These are phyloP conservation scores for Nematostella vectensis DNA, from an alignment of 92 coral and sea anemone species.

Conservation along the genomic window DNA sequence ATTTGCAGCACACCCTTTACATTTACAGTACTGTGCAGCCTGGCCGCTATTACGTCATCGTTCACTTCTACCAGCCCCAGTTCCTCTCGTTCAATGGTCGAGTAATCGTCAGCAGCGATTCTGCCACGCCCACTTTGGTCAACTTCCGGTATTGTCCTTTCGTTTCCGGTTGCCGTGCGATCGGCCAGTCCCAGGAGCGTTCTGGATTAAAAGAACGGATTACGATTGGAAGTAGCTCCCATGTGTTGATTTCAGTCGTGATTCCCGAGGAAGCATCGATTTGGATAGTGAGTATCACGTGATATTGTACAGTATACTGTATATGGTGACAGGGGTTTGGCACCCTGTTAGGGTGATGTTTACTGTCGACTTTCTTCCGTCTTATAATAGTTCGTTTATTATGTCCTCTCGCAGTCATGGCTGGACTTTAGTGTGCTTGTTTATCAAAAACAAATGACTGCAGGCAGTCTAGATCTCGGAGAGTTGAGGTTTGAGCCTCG, in stretches of 20 bases:
- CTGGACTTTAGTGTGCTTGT: too few species aligned
- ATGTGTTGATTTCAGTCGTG: constrained; percentile 49
- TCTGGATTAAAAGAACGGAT: constrained; percentile 46
- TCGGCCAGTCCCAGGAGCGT: constrained; percentile 42
- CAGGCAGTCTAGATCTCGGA: too few species aligned
- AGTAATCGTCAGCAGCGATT: constrained; percentile 56
- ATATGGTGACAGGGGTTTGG: too few species aligned
- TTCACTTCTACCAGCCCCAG: constrained; percentile 85
- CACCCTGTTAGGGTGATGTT: too few species aligned
- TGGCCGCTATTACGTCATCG: constrained; percentile 77
- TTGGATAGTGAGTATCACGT: constrained; percentile 79
- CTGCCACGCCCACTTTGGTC: constrained; percentile 54
- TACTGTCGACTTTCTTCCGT: too few species aligned
- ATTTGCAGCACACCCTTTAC: constrained; percentile 61
- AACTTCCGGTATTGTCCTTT: constrained; percentile 75
- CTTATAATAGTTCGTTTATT: too few species aligned
- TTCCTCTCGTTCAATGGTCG: constrained; percentile 62
- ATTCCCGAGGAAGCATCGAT: constrained; percentile 67
- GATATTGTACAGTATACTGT: neutral
- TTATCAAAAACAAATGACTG: too few species aligned
- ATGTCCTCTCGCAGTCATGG: too few species aligned
- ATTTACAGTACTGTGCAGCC: constrained; percentile 40
- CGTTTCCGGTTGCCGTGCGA: constrained; percentile 81
- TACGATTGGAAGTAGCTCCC: constrained; percentile 40
- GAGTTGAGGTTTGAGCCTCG: too few species aligned